Evolutionary conservation across 2,888 invertebrate genomes (phyloP).

Genomic region (Lymantria dispar): DNA sequence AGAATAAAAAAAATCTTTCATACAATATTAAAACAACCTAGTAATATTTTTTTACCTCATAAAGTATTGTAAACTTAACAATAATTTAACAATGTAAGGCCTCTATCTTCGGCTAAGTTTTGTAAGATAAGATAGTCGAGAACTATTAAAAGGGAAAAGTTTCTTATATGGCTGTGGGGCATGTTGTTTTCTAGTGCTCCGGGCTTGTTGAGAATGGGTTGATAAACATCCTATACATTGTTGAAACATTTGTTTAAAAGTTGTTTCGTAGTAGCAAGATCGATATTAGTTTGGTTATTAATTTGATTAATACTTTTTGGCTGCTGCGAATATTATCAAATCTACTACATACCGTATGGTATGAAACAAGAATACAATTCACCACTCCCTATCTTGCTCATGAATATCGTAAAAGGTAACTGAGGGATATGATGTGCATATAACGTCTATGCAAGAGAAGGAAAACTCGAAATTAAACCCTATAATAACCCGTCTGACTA

Average conservation of each 20-base stretch:
- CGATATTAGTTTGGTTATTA: background rate
- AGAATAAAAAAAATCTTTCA: too few species aligned
- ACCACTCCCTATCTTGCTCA: too few species aligned
- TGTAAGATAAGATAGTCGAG: slow-evolving; percentile 9
- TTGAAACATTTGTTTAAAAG: background rate
- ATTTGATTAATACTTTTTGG: background rate
- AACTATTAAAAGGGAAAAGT: slow-evolving; percentile 22
- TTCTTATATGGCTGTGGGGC: slow-evolving; percentile 14
- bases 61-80: slow-evolving; percentile 20
- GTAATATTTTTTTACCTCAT: too few species aligned
- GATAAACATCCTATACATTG: slow-evolving; percentile 1
- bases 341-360: too few species aligned
- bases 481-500: too few species aligned
- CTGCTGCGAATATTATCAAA: too few species aligned
- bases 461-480: too few species aligned
- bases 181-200: slow-evolving; percentile 5
- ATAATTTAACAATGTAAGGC: slow-evolving; percentile 23
- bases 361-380: too few species aligned
- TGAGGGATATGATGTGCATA: too few species aligned
- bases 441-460: too few species aligned
- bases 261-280: background rate
- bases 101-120: slow-evolving; percentile 16
- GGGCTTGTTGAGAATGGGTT: background rate
- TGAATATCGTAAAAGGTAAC: too few species aligned
- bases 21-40: too few species aligned